phyloP scores from a whole-genome alignment of 2,113 vertebrate species.

The Nesoenas mayeri region DNA sequence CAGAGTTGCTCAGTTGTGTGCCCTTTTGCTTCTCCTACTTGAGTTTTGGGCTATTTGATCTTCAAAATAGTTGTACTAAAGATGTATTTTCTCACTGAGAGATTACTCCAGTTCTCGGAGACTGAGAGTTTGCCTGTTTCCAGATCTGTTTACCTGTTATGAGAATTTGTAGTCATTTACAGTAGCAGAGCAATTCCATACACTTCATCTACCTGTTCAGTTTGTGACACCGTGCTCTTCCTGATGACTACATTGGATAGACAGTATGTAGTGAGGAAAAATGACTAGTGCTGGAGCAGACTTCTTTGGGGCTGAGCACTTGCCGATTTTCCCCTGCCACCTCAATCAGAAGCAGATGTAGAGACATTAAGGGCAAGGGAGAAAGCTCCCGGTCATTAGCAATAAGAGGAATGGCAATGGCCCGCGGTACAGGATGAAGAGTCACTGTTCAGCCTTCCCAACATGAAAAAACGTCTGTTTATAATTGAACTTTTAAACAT shows the following conservation, averaged over 20 bases:
- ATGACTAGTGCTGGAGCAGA: not conserved
- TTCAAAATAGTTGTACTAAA: not conserved
- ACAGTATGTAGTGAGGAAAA: not conserved
- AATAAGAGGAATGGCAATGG: not conserved
- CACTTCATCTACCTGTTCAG: not conserved
- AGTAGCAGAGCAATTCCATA: not conserved
- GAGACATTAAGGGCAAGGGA: not conserved
- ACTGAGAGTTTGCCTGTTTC: not conserved
- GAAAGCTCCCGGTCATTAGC: not conserved
- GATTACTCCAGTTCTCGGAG: not conserved
- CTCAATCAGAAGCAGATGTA: constrained; percentile 33
- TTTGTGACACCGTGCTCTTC: not conserved
- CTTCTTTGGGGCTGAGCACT: not conserved
- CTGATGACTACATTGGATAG: not conserved
- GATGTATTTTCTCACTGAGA: not conserved
- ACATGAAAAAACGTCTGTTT: not conserved
- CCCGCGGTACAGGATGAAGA: not conserved
- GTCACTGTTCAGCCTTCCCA: not conserved
- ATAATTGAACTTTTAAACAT: not conserved
- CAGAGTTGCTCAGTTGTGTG: not conserved
- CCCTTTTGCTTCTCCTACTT: not conserved
- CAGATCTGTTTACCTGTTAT: not conserved
- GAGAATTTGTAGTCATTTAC: not conserved
- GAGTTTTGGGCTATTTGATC: not conserved
- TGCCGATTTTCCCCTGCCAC: not conserved